phyloP scores from a whole-genome alignment of 1,140 invertebrate species.

The Drosophila mauritiana region DNA sequence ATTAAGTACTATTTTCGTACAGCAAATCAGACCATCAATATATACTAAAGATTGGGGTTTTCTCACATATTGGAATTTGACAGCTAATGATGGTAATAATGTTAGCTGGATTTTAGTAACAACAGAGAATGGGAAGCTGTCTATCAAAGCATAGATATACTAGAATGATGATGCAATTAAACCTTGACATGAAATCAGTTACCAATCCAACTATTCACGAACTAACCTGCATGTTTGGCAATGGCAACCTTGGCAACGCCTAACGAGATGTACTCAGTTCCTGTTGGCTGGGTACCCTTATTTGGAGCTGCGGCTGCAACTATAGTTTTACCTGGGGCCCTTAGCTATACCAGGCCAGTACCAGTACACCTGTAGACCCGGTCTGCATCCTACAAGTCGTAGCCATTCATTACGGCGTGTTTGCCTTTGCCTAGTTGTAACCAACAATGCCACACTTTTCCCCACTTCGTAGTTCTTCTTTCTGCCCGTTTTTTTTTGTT shows the following conservation, averaged over 20 bases:
- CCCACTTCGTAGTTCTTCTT: constrained; percentile 43
- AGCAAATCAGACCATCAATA: no score
- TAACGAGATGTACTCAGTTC: constrained; percentile 1
- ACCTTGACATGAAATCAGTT: neutral
- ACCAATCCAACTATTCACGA: neutral
- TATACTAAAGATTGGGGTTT: no score
- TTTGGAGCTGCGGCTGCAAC: constrained; percentile 1
- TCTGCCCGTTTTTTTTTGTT: constrained; percentile 20
- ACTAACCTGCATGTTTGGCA: neutral
- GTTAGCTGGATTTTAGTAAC: no score
- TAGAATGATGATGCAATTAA: neutral
- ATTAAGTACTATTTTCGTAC: no score
- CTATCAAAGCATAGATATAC: no score
- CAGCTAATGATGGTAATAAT: no score
- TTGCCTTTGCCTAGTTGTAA: constrained; percentile 63
- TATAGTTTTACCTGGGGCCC: constrained; percentile 1
- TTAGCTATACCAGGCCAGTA: neutral
- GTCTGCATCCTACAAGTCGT: constrained; percentile 34
- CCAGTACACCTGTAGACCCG: neutral
- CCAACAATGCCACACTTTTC: constrained; percentile 64
- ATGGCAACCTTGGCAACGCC: neutral
- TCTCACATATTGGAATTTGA: no score
- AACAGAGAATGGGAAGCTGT: no score
- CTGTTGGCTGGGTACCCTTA: neutral
- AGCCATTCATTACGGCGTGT: constrained; percentile 72